Conservation (phyloP, 2,888 invertebrate genomes). For the Rotaria socialis region DNA sequence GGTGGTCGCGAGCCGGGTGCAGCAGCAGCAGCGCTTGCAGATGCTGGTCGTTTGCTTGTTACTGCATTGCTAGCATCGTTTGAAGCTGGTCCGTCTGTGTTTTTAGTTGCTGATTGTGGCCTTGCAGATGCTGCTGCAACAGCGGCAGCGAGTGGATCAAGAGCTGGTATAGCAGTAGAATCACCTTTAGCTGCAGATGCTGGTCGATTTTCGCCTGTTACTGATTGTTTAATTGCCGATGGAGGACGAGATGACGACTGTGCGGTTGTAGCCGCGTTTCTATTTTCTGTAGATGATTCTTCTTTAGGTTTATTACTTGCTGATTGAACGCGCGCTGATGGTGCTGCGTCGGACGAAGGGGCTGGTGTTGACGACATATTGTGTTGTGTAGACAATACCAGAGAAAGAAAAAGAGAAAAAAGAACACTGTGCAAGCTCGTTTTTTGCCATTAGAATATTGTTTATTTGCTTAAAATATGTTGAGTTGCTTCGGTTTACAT, state of each 20-base stretch:
- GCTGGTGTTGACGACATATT: background rate
- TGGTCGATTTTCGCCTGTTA: background rate
- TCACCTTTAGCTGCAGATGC: background rate
- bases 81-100: background rate
- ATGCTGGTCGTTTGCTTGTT: background rate
- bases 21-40: no score
- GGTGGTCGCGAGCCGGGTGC: background rate
- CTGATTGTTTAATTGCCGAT: background rate
- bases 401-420: background rate
- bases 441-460: background rate
- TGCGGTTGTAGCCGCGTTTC: background rate
- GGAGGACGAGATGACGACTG: background rate
- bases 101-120: background rate
- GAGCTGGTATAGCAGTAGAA: background rate
- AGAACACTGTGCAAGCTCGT: background rate
- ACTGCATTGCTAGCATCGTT: no score
- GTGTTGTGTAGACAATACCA: background rate
- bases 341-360: background rate
- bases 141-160: background rate
- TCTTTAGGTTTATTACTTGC: background rate
- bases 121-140: background rate
- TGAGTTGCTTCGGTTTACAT: background rate
- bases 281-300: background rate
- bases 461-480: background rate
- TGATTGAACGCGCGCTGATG: background rate